These are phyloP conservation scores for Drosophila recens DNA, from an alignment of 2,888 invertebrate genomes.

Conservation along the genomic window DNA sequence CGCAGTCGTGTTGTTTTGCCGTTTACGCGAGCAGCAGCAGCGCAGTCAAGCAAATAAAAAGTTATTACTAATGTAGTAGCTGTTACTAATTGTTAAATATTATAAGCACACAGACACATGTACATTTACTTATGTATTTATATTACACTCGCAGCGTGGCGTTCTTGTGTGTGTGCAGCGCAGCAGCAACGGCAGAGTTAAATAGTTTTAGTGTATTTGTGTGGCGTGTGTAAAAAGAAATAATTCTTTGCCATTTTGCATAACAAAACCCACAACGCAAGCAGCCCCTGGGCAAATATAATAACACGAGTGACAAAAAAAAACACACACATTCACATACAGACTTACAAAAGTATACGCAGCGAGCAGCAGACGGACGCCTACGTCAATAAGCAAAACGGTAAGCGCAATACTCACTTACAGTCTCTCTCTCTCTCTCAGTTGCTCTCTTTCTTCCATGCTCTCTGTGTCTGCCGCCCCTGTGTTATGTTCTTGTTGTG, in stretches of 20 bases:
- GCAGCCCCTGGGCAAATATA: slow-evolving; percentile 65
- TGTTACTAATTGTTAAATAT: slow-evolving; percentile 25
- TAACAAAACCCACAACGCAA: slow-evolving; percentile 66
- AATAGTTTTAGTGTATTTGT: slow-evolving; percentile 55
- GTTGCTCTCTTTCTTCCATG: slow-evolving; percentile 12
- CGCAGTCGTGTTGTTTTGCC: slow-evolving; percentile 56
- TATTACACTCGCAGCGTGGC: slow-evolving; percentile 26
- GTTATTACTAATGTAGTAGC: slow-evolving; percentile 11
- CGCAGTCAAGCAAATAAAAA: slow-evolving; percentile 46
- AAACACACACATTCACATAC: slow-evolving; percentile 38
- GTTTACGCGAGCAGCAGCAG: slow-evolving; percentile 60
- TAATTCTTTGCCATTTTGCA: slow-evolving; percentile 67
- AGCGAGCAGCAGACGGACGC: slow-evolving; percentile 56
- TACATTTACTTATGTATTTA: slow-evolving; percentile 12
- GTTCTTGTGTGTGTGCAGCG: slow-evolving; percentile 25
- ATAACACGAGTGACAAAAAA: slow-evolving; percentile 59
- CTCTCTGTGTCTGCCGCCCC: slow-evolving; percentile 9
- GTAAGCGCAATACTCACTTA: slow-evolving; percentile 64
- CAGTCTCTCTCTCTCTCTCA: slow-evolving; percentile 14
- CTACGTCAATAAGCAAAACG: slow-evolving; percentile 78
- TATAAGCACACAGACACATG: slow-evolving; percentile 10
- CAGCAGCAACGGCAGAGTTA: slow-evolving; percentile 19
- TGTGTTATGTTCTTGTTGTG: slow-evolving; percentile 27
- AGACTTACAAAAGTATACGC: slow-evolving; percentile 47
- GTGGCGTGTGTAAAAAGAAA: slow-evolving; percentile 34